A percentile compares a stretch with the other conserved stretches of the same genome.
These are phyloP conservation scores for Drosophila fungiperda DNA, from an alignment of 2,888 invertebrate genomes.

Conservation along the genomic window DNA sequence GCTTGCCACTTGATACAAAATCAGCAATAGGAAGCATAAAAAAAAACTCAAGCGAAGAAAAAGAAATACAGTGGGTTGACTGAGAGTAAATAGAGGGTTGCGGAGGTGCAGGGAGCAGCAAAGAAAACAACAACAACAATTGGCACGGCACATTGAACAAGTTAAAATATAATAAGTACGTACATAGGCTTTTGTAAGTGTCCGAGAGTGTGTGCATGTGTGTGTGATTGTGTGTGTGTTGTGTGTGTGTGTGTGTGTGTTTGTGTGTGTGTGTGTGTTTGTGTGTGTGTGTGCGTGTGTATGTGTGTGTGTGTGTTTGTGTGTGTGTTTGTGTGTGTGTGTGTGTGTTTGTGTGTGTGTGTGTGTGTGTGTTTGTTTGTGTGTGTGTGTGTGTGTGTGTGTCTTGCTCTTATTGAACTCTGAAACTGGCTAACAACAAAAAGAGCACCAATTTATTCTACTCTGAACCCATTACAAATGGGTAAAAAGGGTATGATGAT, in stretches of 20 bases:
- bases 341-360: not conserved
- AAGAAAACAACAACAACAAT: constrained; percentile 25
- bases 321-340: not conserved
- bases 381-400: constrained; percentile 2
- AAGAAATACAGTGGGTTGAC: constrained; percentile 7
- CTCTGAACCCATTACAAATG: no score
- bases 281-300: constrained; percentile 9
- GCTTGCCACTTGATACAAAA: constrained; percentile 63
- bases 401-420: constrained; percentile 27
- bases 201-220: constrained; percentile 3
- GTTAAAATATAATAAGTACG: constrained; percentile 70
- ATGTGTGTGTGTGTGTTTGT: constrained; percentile 5
- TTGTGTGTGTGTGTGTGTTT: constrained; percentile 8
- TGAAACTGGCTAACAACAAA: constrained; percentile 21
- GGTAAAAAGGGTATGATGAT: no score
- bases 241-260: constrained; percentile 7
- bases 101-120: constrained; percentile 8
- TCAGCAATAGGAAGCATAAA: constrained; percentile 3
- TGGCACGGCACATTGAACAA: constrained; percentile 71
- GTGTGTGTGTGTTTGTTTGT: constrained; percentile 15
- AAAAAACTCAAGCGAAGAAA: constrained; percentile 8
- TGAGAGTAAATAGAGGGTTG: not conserved
- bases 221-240: constrained; percentile 6
- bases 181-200: constrained; percentile 33
- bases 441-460: constrained; percentile 36